These are phyloP conservation scores for Brachyptera risi DNA, from an alignment of 2,888 invertebrate genomes.

Conservation along the genomic window DNA sequence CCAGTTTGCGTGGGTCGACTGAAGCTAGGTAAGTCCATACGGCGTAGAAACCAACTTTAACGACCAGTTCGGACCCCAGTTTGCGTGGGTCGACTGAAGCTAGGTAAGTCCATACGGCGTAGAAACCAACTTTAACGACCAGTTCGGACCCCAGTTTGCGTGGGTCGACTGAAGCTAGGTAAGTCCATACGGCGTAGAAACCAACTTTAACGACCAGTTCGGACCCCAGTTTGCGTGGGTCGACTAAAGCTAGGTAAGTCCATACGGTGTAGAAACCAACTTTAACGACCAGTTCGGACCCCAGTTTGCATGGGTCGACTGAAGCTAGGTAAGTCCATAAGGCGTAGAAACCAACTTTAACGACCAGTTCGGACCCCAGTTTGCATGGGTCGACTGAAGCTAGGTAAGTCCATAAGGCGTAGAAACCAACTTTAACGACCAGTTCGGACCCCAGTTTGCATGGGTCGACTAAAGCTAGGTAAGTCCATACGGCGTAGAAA, in stretches of 20 bases:
- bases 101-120: too few relatives aligned
- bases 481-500: background rate
- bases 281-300: constrained; percentile 22
- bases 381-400: constrained; percentile 39
- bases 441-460: constrained; percentile 33
- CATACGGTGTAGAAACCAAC: background rate
- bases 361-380: constrained; percentile 27
- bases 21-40: too few relatives aligned
- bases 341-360: background rate
- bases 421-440: background rate
- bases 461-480: constrained; percentile 40
- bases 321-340: too few relatives aligned
- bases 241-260: too few relatives aligned
- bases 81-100: constrained; percentile 39
- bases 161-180: constrained; percentile 40
- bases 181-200: background rate
- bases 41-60: background rate
- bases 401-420: too few relatives aligned
- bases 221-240: constrained; percentile 37
- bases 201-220: background rate
- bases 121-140: background rate
- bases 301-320: constrained; percentile 38
- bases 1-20: constrained; percentile 38
- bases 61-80: constrained; percentile 27
- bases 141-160: constrained; percentile 33